Base-by-base conservation (phyloP, 2,113 vertebrate genomes). In the Corapipo altera region DNA sequence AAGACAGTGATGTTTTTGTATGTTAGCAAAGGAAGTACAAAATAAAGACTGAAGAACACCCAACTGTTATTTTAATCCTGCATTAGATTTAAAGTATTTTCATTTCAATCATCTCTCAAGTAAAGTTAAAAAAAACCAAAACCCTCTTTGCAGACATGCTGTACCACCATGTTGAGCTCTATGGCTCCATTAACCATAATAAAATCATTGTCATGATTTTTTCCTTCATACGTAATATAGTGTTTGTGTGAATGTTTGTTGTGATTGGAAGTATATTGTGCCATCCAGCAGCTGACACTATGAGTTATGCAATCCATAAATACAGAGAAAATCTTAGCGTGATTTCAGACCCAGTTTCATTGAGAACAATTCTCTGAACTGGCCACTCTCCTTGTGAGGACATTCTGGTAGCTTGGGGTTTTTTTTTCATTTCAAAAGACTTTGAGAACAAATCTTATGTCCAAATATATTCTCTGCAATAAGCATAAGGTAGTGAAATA, bases 401-500 rank as follows among this genome's bases (percentile, higher is more conserved):
- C 21, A 39, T 70, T 95, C 75, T 87, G n/a, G 44, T 76, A 89
- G 52, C 48, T 86, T 77, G 55, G 12, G 14, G 17, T 1, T 20
- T 19, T 61, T 61, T 87, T 61, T 92, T 51, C 7, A 80, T 77
- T 78, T 54, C 28, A 83, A 70, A 88, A 32, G 85, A 80, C 35
- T 89, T 95, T 35, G 52, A 71, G 70, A 89, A 77, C 11, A 91
- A 95, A 91, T 52, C 22, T 70, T 55, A 70, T 74, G 73, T 48
- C 74, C 30, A 81, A 58, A 23, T 92, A 69, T 26, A 84, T 76
- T 90, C 85, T 89, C 64, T 82, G 79, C 65, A 92, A 85, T 92
- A 94, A 91, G 39, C 39, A 75, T 82, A 82, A 58, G 24, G 39
- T 39, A 75, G 19, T 65, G 51, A 96, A 96, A 95, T 93, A 91